Evolutionary conservation across 2,888 invertebrate species (phyloP).

Genomic region (Eupithecia vulgata): DNA sequence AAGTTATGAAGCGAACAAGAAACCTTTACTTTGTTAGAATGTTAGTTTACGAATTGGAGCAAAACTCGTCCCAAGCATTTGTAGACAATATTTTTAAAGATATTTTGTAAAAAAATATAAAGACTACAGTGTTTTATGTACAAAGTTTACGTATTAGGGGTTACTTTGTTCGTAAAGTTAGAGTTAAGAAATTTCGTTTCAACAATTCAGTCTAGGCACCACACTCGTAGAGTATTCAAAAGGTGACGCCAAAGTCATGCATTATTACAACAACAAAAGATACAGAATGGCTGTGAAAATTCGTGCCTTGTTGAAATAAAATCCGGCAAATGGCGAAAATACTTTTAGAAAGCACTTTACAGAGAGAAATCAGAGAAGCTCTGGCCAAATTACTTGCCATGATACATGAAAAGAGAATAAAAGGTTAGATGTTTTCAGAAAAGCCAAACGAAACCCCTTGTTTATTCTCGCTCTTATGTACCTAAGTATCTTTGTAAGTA

Average conservation of each 20-base stretch:
- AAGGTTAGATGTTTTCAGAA: neutral
- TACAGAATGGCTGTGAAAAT: neutral
- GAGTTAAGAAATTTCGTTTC: neutral
- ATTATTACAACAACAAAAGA: constrained; percentile 13
- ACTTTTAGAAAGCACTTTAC: constrained; percentile 12
- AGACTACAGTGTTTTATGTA: neutral
- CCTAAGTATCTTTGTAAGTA: neutral
- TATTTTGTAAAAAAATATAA: neutral
- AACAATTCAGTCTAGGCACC: neutral
- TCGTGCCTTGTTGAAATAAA: constrained; percentile 8
- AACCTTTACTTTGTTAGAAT: too few relatives aligned
- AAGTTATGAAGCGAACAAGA: too few relatives aligned
- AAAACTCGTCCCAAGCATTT: too few relatives aligned
- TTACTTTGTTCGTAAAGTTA: too few relatives aligned
- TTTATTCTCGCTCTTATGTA: neutral
- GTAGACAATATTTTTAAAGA: neutral
- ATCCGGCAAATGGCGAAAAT: constrained; percentile 5
- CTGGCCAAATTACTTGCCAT: neutral
- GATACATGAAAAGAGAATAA: constrained; percentile 6
- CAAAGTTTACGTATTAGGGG: neutral
- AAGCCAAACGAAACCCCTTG: neutral
- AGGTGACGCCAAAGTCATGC: constrained; percentile 8
- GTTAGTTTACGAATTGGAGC: too few relatives aligned
- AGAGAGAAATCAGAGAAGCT: neutral
- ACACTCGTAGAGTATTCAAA: neutral